These are phyloP conservation scores for Drosophila nigromelanica DNA, from an alignment of 1,140 invertebrate species.

Conservation along the genomic window DNA sequence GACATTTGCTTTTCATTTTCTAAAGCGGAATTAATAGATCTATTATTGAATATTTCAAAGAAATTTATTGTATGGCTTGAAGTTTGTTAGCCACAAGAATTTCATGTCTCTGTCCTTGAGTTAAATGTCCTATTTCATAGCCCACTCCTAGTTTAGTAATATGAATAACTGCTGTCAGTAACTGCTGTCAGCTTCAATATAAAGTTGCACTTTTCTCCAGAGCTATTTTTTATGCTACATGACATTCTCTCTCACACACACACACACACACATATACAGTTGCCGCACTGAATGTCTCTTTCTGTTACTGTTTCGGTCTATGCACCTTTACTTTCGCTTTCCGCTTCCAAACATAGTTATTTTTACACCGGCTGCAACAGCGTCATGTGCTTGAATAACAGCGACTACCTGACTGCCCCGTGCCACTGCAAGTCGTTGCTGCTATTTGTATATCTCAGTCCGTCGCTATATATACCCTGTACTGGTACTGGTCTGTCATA, in stretches of 20 bases:
- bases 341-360: constrained; percentile 68
- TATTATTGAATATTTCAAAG: neutral
- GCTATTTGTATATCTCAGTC: constrained; percentile 41
- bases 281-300: neutral
- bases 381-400: constrained; percentile 63
- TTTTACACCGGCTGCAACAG: constrained; percentile 58
- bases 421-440: constrained; percentile 30
- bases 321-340: constrained; percentile 57
- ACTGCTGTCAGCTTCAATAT: constrained; percentile 61
- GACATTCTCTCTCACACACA: constrained; percentile 14
- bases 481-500: neutral
- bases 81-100: neutral
- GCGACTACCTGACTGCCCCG: constrained; percentile 35
- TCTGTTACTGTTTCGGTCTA: constrained; percentile 30
- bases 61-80: neutral
- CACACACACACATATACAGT: constrained; percentile 1
- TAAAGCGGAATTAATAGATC: neutral
- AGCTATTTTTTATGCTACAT: constrained; percentile 15
- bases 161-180: constrained; percentile 15
- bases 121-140: neutral
- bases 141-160: neutral
- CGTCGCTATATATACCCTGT: constrained; percentile 5
- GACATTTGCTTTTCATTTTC: neutral
- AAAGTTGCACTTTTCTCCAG: constrained; percentile 36
- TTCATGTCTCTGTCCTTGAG: neutral